phyloP scores from a whole-genome alignment of 2,113 vertebrate genomes.

The Delphinus delphis region DNA sequence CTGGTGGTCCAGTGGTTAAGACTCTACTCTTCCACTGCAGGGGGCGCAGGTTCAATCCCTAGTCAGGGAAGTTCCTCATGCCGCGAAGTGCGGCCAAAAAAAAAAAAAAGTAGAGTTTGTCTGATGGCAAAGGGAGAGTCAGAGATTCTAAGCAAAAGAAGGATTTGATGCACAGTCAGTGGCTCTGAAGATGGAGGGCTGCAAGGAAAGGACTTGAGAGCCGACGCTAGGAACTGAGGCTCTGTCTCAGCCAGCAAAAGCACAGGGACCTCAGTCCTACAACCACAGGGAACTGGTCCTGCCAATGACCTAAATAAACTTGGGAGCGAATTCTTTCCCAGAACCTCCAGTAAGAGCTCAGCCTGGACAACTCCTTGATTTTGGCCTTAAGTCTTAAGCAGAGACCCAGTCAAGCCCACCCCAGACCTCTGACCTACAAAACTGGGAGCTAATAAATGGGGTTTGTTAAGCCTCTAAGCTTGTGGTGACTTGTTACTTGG shows the following conservation, averaged over 20 bases:
- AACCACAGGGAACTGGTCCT: neutral
- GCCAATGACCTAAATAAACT: neutral
- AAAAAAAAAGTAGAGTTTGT: neutral
- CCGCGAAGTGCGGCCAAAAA: too few relatives aligned
- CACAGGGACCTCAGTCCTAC: neutral
- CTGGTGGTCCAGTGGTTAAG: too few relatives aligned
- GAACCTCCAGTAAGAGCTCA: neutral
- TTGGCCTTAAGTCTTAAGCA: neutral
- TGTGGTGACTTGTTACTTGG: neutral
- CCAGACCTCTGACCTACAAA: neutral
- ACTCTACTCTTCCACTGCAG: too few relatives aligned
- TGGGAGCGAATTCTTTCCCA: neutral
- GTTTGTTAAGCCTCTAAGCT: too few relatives aligned
- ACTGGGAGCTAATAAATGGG: neutral
- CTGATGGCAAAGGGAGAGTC: neutral
- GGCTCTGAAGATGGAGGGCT: neutral
- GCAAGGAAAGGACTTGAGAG: neutral
- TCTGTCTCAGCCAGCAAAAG: neutral
- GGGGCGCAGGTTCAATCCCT: too few relatives aligned
- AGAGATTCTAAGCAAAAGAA: neutral
- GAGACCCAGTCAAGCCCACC: neutral
- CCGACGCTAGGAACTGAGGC: neutral
- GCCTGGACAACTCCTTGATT: neutral
- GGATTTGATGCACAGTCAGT: neutral
- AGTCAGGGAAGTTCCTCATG: too few relatives aligned